phyloP scores from a whole-genome alignment of 2,797 vertebrate species.

The Mastacembelus armatus region DNA sequence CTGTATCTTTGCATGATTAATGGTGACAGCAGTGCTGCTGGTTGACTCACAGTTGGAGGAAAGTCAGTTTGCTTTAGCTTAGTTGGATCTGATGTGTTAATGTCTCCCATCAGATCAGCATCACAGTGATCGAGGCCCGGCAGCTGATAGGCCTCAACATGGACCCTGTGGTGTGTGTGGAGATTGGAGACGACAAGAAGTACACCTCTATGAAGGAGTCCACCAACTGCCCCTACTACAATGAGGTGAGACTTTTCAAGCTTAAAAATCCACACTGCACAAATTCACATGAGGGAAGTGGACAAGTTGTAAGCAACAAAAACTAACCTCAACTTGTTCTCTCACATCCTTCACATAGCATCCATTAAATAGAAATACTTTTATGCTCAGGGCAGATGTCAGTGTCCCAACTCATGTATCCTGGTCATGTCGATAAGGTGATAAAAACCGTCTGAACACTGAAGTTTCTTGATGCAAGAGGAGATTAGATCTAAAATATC shows the following conservation, averaged over 20 bases:
- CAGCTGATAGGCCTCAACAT: conserved; percentile 98
- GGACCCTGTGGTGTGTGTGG: conserved; percentile 97
- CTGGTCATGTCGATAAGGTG: not conserved
- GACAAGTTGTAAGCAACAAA: not conserved
- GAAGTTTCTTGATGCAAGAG: not conserved
- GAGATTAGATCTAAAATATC: not conserved
- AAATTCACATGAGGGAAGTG: not conserved
- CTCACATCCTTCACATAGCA: conserved; percentile 83
- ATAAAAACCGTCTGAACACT: not conserved
- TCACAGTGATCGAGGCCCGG: conserved; percentile 94
- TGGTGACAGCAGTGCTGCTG: not conserved
- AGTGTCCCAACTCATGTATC: not conserved
- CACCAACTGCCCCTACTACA: conserved; percentile 97
- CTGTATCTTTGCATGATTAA: conserved; percentile 20
- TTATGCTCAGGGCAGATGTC: not conserved
- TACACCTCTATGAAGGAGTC: conserved; percentile 99
- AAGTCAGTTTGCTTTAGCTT: conserved; percentile 1
- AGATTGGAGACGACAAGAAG: conserved; percentile 97
- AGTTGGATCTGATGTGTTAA: conserved; percentile 10
- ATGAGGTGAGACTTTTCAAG: conserved; percentile 90
- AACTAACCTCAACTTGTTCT: not conserved
- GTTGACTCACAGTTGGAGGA: conserved; percentile 1
- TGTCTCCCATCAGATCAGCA: conserved; percentile 86
- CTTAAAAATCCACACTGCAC: not conserved
- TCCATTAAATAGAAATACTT: conserved; percentile 83